These are phyloP conservation scores for Sarcophaga caerulescens DNA, from an alignment of 2,888 invertebrate genomes.

Conservation along the genomic window DNA sequence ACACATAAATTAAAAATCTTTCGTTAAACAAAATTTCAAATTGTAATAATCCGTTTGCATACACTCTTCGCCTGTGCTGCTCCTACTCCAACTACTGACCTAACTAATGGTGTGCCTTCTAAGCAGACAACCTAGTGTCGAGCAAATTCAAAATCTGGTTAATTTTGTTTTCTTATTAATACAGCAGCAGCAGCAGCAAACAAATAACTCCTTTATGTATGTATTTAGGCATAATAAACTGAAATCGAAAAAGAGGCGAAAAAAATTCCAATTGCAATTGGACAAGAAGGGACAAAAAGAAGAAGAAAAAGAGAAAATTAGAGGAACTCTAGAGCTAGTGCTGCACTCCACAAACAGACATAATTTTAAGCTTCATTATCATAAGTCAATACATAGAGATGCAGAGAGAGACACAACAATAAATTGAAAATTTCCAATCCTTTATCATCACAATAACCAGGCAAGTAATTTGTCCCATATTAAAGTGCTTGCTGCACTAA, in stretches of 20 bases:
- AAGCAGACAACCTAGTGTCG: no score
- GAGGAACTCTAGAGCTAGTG: not conserved
- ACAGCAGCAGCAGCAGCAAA: slow-evolving; percentile 25
- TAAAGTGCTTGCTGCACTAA: slow-evolving; percentile 4
- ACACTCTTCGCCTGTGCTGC: not conserved
- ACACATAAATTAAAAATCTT: slow-evolving; percentile 54
- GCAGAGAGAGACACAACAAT: slow-evolving; percentile 48
- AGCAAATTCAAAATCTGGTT: slow-evolving; percentile 32
- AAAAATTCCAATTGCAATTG: slow-evolving; percentile 12
- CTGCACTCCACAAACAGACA: slow-evolving; percentile 49
- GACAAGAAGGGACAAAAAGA: slow-evolving; percentile 22
- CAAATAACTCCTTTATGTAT: slow-evolving; percentile 47
- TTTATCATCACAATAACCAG: slow-evolving; percentile 67
- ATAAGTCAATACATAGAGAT: slow-evolving; percentile 62
- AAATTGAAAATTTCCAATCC: slow-evolving; percentile 67
- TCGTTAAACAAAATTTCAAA: slow-evolving; percentile 37
- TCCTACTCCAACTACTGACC: no score
- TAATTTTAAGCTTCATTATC: slow-evolving; percentile 68
- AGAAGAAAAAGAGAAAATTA: not conserved
- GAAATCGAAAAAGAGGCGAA: slow-evolving; percentile 36
- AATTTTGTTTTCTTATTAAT: slow-evolving; percentile 63
- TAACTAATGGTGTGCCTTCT: no score
- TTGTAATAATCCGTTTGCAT: slow-evolving; percentile 43
- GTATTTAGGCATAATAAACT: slow-evolving; percentile 44
- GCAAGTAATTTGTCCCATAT: slow-evolving; percentile 67